These are phyloP conservation scores for Rafetus swinhoei DNA, from an alignment of 2,113 vertebrate genomes.

Conservation along the genomic window DNA sequence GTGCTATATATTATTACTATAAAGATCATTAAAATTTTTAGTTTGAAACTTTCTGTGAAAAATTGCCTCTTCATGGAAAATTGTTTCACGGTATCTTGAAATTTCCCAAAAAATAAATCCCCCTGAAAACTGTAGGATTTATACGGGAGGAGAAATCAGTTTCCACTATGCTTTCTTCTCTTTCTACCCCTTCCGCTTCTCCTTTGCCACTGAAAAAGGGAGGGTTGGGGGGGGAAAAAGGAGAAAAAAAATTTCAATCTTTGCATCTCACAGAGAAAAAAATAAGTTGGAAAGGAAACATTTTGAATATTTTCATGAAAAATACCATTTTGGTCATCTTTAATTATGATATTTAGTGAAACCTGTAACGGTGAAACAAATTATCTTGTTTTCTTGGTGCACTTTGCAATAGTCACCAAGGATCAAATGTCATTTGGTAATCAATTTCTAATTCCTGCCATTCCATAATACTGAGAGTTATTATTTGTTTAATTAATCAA, in stretches of 20 bases:
- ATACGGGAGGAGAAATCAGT: neutral
- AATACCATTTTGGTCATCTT: neutral
- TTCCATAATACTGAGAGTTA: neutral
- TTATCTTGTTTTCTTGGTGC: fast-evolving
- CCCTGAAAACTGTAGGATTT: neutral
- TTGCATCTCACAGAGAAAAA: fast-evolving
- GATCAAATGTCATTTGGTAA: conserved; percentile 35
- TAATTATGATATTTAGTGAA: neutral
- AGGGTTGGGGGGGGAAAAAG: neutral
- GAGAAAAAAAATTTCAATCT: neutral
- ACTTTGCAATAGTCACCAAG: neutral
- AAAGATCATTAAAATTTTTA: neutral
- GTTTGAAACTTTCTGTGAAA: neutral
- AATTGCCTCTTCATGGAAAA: neutral
- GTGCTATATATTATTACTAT: neutral
- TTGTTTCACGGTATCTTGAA: neutral
- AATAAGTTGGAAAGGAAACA: neutral
- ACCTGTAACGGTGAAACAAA: neutral
- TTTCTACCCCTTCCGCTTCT: neutral
- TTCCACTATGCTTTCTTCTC: neutral
- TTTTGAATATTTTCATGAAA: neutral
- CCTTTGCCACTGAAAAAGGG: neutral
- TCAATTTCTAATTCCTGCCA: conserved; percentile 8
- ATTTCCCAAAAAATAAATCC: neutral
- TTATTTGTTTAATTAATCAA: conserved; percentile 50